Base-by-base conservation (phyloP, 2,888 invertebrate genomes). In the Sinohyriopsis cumingii region DNA sequence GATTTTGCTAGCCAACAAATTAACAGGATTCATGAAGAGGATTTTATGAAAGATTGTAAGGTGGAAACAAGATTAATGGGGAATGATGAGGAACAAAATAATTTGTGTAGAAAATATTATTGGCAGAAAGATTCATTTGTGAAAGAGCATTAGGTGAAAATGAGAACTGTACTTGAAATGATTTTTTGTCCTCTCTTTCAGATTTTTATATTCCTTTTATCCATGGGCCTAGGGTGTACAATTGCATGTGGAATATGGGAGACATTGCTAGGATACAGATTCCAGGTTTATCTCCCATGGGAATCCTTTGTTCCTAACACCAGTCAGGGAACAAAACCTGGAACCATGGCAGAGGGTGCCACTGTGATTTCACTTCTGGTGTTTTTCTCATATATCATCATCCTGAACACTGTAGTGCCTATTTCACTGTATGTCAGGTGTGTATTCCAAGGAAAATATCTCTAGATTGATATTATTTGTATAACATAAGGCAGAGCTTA, bases 331-430 rank as follows among this genome's bases (percentile, higher is more conserved):
- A 68, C 73, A 3, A 79, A 77, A 59, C 70, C 70, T 20, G 83
- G 78, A 5, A 77, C 76, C 12, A 72, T 74, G 28, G 72, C 69
- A 22, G 79, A 77, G 54, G 90, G 89, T 22, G 87, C 91, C 59
- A 83, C 96, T 79, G 95, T 98, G 85, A 98, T 98, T 87, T 96
- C 98, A 80, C 93, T 98, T 84, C 94, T 99, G 82, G 96, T 98
- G 81, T 99, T 99, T 93, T 98, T 99, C 93, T 99, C 99, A 56
- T 99, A 99, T 92, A 96, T 98, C 89, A 99, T 99, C 91, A 96
- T 99, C 86, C 94, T 99, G 91, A 99, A 99, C 93, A 99, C 99
- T 87, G 98, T 99, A 88, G 99, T 99, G 93, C 99, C 99, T 92
- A 99, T 99, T 91, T 99, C 98, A 86, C 93, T 99, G 79, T 99